Percentiles rank a stretch among this genome's conserved stretches.
phyloP scores from a whole-genome alignment of 64 coral and sea anemone species.

The Platygyra sinensis region DNA sequence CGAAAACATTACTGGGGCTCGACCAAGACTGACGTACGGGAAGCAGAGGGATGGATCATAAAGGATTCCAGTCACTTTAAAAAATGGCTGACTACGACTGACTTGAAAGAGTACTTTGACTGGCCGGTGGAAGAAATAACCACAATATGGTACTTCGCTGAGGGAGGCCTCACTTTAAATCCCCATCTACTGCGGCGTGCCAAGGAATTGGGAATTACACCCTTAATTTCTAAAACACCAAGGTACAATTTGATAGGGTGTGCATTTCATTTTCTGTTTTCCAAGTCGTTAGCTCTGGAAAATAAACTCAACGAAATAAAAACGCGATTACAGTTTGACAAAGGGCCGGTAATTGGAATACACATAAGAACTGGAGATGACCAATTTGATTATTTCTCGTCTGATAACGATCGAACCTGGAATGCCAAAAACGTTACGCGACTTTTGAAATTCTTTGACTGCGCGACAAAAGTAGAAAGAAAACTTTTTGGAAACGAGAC shows the following conservation, averaged over 20 bases:
- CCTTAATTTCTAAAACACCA: constrained; percentile 59
- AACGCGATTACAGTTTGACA: constrained; percentile 11
- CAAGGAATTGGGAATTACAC: constrained; percentile 49
- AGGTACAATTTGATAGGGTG: constrained; percentile 77
- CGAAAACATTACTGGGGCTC: constrained; percentile 67
- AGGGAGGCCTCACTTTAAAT: constrained; percentile 70
- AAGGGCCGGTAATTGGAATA: constrained; percentile 71
- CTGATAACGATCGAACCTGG: constrained; percentile 25
- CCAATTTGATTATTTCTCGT: constrained; percentile 74
- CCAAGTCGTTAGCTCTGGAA: constrained; percentile 50
- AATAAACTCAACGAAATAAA: constrained; percentile 35
- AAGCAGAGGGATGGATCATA: constrained; percentile 67
- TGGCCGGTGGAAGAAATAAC: constrained; percentile 65
- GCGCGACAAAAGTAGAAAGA: constrained; percentile 65
- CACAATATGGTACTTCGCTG: constrained; percentile 90
- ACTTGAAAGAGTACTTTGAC: constrained; percentile 72
- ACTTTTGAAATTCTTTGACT: constrained; percentile 60
- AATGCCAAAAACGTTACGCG: constrained; percentile 47
- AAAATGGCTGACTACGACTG: constrained; percentile 75
- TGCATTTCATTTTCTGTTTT: constrained; percentile 85
- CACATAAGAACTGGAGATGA: constrained; percentile 83
- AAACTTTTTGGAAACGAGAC: constrained; percentile 34
- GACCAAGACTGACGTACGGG: constrained; percentile 30
- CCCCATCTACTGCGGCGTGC: constrained; percentile 70
- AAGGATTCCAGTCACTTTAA: constrained; percentile 55